Conservation (phyloP, 2,888 invertebrate species). For the Andrena bicolor region DNA sequence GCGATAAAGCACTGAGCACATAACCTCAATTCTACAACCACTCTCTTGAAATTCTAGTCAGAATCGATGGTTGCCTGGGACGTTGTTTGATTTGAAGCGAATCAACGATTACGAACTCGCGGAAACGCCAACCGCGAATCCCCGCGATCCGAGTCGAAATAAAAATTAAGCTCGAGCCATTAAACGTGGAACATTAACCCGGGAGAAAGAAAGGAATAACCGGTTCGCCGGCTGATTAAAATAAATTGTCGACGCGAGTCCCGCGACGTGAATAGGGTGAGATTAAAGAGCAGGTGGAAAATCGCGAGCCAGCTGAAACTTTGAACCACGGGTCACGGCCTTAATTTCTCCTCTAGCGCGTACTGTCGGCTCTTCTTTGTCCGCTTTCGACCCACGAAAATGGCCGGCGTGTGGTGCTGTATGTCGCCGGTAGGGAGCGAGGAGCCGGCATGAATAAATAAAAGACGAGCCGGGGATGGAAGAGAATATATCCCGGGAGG, state of each 20-base stretch:
- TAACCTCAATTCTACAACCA: background rate
- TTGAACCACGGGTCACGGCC: conserved; percentile 66
- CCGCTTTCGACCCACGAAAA: conserved; percentile 62
- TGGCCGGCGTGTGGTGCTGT: conserved; percentile 48
- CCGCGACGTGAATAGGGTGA: conserved; percentile 40
- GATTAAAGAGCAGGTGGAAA: conserved; percentile 54
- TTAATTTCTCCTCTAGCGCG: conserved; percentile 63
- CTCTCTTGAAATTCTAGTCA: background rate
- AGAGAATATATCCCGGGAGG: background rate
- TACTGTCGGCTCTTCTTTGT: conserved; percentile 52
- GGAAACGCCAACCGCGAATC: background rate
- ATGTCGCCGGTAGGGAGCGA: conserved; percentile 43
- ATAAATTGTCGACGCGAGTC: conserved; percentile 48
- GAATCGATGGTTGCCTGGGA: background rate
- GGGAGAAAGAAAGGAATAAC: conserved; percentile 52
- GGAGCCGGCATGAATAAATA: conserved; percentile 67
- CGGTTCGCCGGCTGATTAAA: conserved; percentile 55
- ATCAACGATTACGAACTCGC: background rate
- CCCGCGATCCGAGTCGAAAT: conserved; percentile 1
- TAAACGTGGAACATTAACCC: conserved; percentile 27
- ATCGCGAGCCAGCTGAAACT: conserved; percentile 59
- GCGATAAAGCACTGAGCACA: background rate
- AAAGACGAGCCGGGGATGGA: conserved; percentile 9
- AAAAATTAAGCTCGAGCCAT: conserved; percentile 31
- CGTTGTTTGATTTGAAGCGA: background rate